Conservation (phyloP, 1,140 invertebrate genomes). For the Maconellicoccus hirsutus region DNA sequence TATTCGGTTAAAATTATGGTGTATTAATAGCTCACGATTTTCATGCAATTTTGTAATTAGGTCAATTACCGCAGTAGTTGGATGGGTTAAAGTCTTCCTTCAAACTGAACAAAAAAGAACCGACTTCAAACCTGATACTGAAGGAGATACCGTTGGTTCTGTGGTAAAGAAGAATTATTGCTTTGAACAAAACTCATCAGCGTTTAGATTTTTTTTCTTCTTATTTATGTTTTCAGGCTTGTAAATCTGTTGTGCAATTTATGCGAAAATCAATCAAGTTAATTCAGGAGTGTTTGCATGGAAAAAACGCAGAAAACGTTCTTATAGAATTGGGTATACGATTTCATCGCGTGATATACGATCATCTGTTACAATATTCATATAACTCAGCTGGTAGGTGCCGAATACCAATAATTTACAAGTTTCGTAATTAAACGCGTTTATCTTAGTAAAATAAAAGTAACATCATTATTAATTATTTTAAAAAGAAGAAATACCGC, state of each 20-base stretch:
- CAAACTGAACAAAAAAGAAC: slow-evolving; percentile 90
- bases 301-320: slow-evolving; percentile 79
- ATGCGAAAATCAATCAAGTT: slow-evolving; percentile 61
- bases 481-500: too few species aligned
- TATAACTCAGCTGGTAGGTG: slow-evolving; percentile 78
- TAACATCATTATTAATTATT: too few species aligned
- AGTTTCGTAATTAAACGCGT: too few species aligned
- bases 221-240: slow-evolving; percentile 54
- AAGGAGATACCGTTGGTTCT: slow-evolving; percentile 60
- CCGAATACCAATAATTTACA: too few species aligned
- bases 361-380: slow-evolving; percentile 88
- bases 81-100: slow-evolving; percentile 83
- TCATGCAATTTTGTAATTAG: slow-evolving; percentile 35
- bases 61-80: slow-evolving; percentile 72
- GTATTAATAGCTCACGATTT: slow-evolving; percentile 21
- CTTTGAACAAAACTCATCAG: slow-evolving; percentile 2
- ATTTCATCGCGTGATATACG: slow-evolving; percentile 87
- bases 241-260: slow-evolving; percentile 74
- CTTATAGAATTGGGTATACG: slow-evolving; percentile 79
- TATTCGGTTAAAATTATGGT: slow-evolving; percentile 12
- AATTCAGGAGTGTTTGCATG: slow-evolving; percentile 78
- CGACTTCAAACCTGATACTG: slow-evolving; percentile 89
- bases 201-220: not conserved
- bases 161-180: slow-evolving; percentile 37
- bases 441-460: too few species aligned